phyloP scores from a whole-genome alignment of 2,888 invertebrate species.

The Patella pellucida region DNA sequence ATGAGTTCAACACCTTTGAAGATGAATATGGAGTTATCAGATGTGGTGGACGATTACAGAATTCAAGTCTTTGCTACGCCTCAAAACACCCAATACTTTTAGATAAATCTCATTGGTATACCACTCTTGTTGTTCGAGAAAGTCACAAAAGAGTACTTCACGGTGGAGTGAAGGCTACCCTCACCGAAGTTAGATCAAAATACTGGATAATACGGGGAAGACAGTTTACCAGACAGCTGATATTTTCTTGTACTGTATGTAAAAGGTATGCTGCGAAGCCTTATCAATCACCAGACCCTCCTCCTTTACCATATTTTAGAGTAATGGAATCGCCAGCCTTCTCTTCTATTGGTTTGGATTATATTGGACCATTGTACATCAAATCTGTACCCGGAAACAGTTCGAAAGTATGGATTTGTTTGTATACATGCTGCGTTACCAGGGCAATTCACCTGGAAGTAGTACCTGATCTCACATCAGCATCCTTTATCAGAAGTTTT shows the following conservation, averaged over 20 bases:
- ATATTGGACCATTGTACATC: not conserved
- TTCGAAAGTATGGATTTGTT: not conserved
- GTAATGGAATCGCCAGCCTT: not conserved
- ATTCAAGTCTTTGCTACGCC: not conserved
- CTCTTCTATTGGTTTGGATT: not conserved
- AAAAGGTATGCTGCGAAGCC: not conserved
- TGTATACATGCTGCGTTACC: constrained; percentile 3
- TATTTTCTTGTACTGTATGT: not conserved
- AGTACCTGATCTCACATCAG: not conserved
- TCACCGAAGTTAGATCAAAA: not conserved
- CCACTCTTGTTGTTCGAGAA: not conserved
- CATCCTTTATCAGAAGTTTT: no score
- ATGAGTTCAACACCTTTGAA: not conserved
- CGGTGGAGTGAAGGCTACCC: constrained; percentile 1
- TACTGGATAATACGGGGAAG: not conserved
- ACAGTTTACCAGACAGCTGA: constrained; percentile 2
- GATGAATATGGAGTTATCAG: not conserved
- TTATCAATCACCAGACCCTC: not conserved
- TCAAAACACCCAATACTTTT: not conserved
- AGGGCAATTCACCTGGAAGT: not conserved
- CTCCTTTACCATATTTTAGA: not conserved
- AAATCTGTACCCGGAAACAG: not conserved
- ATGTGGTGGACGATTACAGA: not conserved
- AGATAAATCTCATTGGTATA: constrained; percentile 5
- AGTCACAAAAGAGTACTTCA: not conserved